phyloP scores from a whole-genome alignment of 2,797 vertebrate species.

The Acrossocheilus wenchowensis region DNA sequence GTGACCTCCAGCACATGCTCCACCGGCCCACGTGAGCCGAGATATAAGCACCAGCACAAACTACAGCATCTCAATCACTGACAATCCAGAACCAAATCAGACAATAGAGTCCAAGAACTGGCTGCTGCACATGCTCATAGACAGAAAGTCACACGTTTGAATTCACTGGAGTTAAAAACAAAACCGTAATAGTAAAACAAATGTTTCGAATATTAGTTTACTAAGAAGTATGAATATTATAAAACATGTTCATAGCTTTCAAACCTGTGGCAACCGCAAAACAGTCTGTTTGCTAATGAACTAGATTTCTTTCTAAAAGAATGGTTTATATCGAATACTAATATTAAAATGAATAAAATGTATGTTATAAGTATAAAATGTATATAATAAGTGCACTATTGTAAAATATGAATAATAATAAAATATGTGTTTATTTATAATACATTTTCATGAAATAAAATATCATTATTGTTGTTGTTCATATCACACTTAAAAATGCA shows the following conservation, averaged over 20 bases:
- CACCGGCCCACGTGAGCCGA: neutral
- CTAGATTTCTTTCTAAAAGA: neutral
- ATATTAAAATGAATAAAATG: neutral
- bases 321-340: neutral
- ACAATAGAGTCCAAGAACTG: neutral
- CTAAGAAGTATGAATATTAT: neutral
- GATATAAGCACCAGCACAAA: neutral
- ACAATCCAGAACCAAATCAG: neutral
- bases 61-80: neutral
- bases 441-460: no score
- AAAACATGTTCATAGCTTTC: neutral
- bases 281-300: neutral
- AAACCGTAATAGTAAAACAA: neutral
- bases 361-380: no score
- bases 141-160: neutral
- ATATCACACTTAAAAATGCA: no score
- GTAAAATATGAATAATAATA: neutral
- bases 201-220: neutral
- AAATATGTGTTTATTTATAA: no score
- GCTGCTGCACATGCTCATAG: neutral
- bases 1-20: neutral
- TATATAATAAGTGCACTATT: neutral
- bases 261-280: neutral
- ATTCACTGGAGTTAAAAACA: neutral
- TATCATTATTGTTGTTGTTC: neutral